phyloP scores from a whole-genome alignment of 2,113 vertebrate species.

The Prionailurus bengalensis region DNA sequence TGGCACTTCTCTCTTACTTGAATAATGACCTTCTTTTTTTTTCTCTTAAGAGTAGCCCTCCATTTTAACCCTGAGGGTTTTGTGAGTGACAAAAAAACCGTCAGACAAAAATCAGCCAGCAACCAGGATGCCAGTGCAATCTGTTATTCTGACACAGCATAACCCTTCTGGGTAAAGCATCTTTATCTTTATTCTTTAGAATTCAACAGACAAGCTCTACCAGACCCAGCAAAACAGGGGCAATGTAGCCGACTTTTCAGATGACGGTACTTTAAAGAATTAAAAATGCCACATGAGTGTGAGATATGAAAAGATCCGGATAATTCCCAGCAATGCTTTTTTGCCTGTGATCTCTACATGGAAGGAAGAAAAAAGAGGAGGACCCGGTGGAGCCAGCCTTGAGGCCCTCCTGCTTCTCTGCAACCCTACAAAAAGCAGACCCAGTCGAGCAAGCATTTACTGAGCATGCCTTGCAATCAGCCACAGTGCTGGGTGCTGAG shows the following conservation, averaged over 20 bases:
- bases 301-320: not conserved
- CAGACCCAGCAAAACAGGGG: constrained; percentile 24
- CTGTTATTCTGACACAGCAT: constrained; percentile 54
- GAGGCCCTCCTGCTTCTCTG: not conserved
- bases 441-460: not conserved
- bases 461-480: not conserved
- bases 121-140: constrained; percentile 10
- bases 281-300: not conserved
- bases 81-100: constrained; percentile 56
- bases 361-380: not conserved
- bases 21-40: not conserved
- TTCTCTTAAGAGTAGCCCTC: not conserved
- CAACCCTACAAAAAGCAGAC: not conserved
- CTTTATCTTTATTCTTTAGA: constrained; percentile 52
- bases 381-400: not conserved
- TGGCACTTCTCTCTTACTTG: constrained; percentile 11
- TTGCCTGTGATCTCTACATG: not conserved
- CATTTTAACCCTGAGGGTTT: constrained; percentile 31
- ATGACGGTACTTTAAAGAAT: not conserved
- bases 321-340: constrained; percentile 48
- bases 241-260: not conserved
- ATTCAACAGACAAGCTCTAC: constrained; percentile 33
- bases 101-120: constrained; percentile 54
- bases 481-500: not conserved
- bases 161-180: constrained; percentile 3